phyloP scores from a whole-genome alignment of 1,140 invertebrate genomes.

The Sweltsa coloradensis region DNA sequence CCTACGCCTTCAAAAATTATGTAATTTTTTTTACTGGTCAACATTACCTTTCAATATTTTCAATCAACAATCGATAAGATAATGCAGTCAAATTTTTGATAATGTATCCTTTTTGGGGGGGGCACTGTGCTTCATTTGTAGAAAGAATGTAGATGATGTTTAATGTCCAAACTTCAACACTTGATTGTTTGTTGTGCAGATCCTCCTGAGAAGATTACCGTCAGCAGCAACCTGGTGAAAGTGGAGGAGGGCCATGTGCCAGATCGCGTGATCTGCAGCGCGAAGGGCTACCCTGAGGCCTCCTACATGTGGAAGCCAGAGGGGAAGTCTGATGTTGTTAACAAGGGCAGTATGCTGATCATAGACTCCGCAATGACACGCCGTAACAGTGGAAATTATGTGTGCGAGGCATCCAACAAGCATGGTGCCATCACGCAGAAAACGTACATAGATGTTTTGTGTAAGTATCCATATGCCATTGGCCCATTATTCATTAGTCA shows the following conservation, averaged over 20 bases:
- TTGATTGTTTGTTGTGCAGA: slow-evolving; percentile 47
- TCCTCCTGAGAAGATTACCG: slow-evolving; percentile 72
- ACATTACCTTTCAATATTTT: no score
- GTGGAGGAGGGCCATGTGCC: slow-evolving; percentile 67
- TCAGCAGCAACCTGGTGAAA: slow-evolving; percentile 53
- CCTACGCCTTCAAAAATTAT: no score
- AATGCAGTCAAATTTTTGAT: no score
- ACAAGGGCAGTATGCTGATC: slow-evolving; percentile 38
- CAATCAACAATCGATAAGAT: no score
- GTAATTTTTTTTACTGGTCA: no score
- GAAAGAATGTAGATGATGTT: no score
- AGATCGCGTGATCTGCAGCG: slow-evolving; percentile 59
- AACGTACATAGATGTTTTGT: slow-evolving; percentile 62
- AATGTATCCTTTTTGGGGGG: no score
- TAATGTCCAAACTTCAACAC: no score
- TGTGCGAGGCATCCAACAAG: slow-evolving; percentile 62
- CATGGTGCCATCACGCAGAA: slow-evolving; percentile 53
- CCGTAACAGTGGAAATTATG: slow-evolving; percentile 52
- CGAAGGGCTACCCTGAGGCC: slow-evolving; percentile 57
- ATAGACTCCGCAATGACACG: slow-evolving; percentile 44
- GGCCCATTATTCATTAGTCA: no score
- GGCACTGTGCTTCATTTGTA: no score
- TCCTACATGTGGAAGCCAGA: slow-evolving; percentile 52
- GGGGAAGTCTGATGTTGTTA: slow-evolving; percentile 30
- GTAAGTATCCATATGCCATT: no score